phyloP scores from a whole-genome alignment of 2,888 invertebrate species.

The Tanytarsus gracilentus region DNA sequence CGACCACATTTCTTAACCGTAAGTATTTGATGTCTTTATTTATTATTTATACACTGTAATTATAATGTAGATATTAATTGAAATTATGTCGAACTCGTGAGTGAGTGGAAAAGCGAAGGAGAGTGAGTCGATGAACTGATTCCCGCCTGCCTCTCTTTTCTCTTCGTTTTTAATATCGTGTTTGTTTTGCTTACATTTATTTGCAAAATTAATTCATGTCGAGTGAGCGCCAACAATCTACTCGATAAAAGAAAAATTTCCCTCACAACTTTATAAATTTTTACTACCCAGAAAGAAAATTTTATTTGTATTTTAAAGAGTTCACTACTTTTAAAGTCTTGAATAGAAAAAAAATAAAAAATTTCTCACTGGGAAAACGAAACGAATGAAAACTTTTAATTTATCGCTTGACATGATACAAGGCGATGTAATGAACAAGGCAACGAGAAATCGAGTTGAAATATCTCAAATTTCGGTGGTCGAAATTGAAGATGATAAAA shows the following conservation, averaged over 20 bases:
- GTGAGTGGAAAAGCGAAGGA: neutral
- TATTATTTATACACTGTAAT: neutral
- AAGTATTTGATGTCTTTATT: slow-evolving; percentile 12
- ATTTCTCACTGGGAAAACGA: too few species aligned
- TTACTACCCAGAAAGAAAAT: neutral
- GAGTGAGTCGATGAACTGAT: neutral
- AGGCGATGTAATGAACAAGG: slow-evolving; percentile 10
- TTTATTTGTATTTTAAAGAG: neutral
- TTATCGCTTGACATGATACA: slow-evolving; percentile 6
- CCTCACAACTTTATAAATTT: neutral
- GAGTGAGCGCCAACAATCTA: neutral
- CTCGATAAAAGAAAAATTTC: neutral
- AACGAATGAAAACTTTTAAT: too few species aligned
- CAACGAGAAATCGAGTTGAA: neutral
- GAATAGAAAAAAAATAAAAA: too few species aligned
- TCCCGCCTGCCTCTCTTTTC: neutral
- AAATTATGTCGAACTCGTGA: neutral
- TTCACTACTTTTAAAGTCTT: neutral
- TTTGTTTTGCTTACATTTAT: neutral
- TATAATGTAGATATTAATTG: neutral
- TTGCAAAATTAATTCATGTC: slow-evolving; percentile 6
- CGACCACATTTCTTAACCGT: slow-evolving; percentile 85
- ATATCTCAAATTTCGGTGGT: slow-evolving; percentile 6
- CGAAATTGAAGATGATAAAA: neutral
- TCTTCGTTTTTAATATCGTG: neutral